phyloP scores from a whole-genome alignment of 2,113 vertebrate genomes.

The Mirza zaza region DNA sequence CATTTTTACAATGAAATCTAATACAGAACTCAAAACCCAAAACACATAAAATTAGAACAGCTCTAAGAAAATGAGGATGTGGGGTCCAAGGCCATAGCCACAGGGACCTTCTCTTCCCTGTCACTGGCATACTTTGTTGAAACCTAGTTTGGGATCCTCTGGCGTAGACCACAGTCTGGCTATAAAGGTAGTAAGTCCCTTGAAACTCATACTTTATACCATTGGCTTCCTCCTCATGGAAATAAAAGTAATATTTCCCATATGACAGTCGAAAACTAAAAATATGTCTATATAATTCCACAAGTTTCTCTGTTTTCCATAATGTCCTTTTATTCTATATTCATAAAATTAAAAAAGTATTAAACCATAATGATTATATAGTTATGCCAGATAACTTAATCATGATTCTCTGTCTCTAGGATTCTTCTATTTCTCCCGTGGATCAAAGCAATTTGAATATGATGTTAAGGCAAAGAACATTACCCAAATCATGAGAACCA shows the following conservation, averaged over 20 bases:
- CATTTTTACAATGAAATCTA: neutral
- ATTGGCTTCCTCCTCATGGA: neutral
- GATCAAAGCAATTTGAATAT: slow-evolving; percentile 89
- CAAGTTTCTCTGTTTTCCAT: neutral
- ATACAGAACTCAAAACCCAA: neutral
- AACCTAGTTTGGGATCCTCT: neutral
- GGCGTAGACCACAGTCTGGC: neutral
- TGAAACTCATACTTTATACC: neutral
- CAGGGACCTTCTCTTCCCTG: neutral
- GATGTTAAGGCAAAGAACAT: slow-evolving; percentile 87
- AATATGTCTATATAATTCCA: neutral
- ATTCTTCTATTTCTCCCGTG: slow-evolving; percentile 91
- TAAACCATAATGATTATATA: neutral
- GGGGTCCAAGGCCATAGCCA: neutral
- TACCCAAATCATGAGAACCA: slow-evolving; percentile 84
- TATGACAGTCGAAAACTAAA: neutral
- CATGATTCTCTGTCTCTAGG: slow-evolving; percentile 83
- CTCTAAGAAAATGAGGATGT: neutral
- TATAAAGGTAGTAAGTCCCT: neutral
- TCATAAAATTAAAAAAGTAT: neutral
- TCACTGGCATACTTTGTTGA: neutral
- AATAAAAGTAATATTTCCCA: neutral
- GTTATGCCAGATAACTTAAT: neutral
- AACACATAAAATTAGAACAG: neutral
- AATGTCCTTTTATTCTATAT: neutral